Evolutionary conservation across 2,797 vertebrate genomes (phyloP), one percentile per base, ranked within the genome.

Genomic region (Rhinatrema bivittatum): DNA sequence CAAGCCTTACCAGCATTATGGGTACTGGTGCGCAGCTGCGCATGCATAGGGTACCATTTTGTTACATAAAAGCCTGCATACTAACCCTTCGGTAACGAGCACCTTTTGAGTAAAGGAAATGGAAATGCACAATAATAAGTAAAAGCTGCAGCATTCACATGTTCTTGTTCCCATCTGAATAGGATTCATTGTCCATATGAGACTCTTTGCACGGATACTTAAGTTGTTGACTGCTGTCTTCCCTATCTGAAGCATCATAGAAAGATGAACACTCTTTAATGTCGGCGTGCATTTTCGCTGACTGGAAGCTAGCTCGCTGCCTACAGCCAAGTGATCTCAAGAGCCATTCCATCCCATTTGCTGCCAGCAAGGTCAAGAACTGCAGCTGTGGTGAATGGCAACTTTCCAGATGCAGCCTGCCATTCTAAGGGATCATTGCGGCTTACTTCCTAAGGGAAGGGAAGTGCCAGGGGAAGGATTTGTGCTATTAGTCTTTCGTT

Each of bases 341-440:
- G 30, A 10, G 10, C 38, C 36, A 18, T 39, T 6, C 18, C 7
- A 8, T 20, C 42, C 36, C 5, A 9, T 32, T 36, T 20, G 10
- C 42, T 62, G 41, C 26, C 47, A 5, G 19, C 38, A 31, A 11
- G 15, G 7, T 32, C 10, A 36, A 20, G 36, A 59, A 25, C 46
- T 37, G 9, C 4, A 39, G 38, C 20, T 42, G n/a, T 36, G 20
- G 6, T 36, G 14, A 19, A n/a, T 33, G 36, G 29, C 5, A 7
- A 3, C 10, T 14, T 29, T 61, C 36, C 36, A 46, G 39, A 20
- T 10, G 24, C 22, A 12, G n/a, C n/a, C n/a, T n/a, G n/a, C n/a
- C n/a, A n/a, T n/a, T n/a, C n/a, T 9, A 28, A 28, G 32, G 19
- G 7, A 13, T 42, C 47, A n/a, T 47, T 56, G 31, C 11, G 13